Conservation (phyloP, 2,113 vertebrate species). For the Hirundichthys speculiger region DNA sequence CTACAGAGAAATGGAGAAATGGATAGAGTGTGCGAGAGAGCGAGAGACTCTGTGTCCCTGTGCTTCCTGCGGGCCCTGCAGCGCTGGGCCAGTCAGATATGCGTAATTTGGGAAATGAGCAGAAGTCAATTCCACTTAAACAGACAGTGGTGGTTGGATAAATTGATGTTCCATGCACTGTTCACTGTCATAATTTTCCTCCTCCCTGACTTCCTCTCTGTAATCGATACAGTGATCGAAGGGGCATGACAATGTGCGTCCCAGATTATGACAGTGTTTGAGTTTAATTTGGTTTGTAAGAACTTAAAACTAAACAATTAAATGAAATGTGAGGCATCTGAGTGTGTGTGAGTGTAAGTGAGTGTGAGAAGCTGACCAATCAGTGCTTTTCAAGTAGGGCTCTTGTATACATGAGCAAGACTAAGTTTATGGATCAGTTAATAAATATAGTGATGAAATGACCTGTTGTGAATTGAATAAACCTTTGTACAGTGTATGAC, state of each 20-base stretch:
- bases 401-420: background rate
- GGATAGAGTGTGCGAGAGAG: conserved; percentile 37
- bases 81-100: conserved; percentile 82
- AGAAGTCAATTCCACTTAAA: conserved; percentile 79
- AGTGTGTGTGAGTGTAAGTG: background rate
- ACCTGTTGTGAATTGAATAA: conserved; percentile 8
- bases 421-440: background rate
- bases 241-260: conserved; percentile 38
- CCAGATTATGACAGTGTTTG: conserved; percentile 42
- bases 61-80: conserved; percentile 76
- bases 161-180: conserved; percentile 72
- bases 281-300: conserved; percentile 38
- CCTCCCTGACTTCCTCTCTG: conserved; percentile 58
- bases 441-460: conserved; percentile 17
- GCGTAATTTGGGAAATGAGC: conserved; percentile 80
- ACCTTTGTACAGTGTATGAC: conserved; percentile 1
- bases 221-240: conserved; percentile 71
- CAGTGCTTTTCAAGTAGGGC: background rate
- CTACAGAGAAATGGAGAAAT: conserved; percentile 68
- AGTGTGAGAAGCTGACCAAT: background rate
- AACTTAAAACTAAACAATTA: conserved; percentile 38
- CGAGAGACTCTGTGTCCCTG: conserved; percentile 37
- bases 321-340: background rate
- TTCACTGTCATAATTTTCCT: conserved; percentile 62
- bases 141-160: conserved; percentile 65